These are phyloP conservation scores for Phengaris alcon DNA, from an alignment of 2,888 invertebrate genomes.

Conservation along the genomic window DNA sequence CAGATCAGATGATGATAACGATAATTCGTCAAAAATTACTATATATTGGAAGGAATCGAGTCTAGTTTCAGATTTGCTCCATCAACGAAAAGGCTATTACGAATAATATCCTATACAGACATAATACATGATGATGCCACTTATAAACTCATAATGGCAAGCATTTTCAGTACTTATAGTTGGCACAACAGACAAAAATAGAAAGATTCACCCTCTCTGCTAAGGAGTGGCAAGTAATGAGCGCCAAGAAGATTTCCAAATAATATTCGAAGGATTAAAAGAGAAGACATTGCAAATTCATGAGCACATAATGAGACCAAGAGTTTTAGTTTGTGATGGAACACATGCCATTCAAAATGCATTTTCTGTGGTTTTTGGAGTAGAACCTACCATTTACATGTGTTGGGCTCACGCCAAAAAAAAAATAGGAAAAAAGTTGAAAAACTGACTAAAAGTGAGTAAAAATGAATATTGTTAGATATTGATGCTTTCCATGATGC, in stretches of 20 bases:
- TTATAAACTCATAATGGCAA: slow-evolving; percentile 16
- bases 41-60: slow-evolving; percentile 9
- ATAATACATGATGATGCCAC: background rate
- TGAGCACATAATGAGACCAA: background rate
- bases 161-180: slow-evolving; percentile 16
- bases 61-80: background rate
- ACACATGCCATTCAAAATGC: background rate
- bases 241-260: background rate
- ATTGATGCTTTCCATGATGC: slow-evolving; percentile 19
- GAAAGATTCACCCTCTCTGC: slow-evolving; percentile 14
- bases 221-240: background rate
- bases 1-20: slow-evolving; percentile 17
- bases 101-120: background rate
- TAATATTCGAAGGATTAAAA: background rate
- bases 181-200: slow-evolving; percentile 23
- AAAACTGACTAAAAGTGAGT: background rate
- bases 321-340: background rate
- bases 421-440: background rate
- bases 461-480: slow-evolving; percentile 10
- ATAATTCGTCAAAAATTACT: background rate
- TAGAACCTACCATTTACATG: slow-evolving; percentile 11
- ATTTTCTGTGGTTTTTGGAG: slow-evolving; percentile 13
- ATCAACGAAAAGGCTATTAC: background rate
- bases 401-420: slow-evolving; percentile 18
- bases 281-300: background rate